Base-by-base conservation (phyloP, 2,113 vertebrate species). In the Nyctibius bracteatus region DNA sequence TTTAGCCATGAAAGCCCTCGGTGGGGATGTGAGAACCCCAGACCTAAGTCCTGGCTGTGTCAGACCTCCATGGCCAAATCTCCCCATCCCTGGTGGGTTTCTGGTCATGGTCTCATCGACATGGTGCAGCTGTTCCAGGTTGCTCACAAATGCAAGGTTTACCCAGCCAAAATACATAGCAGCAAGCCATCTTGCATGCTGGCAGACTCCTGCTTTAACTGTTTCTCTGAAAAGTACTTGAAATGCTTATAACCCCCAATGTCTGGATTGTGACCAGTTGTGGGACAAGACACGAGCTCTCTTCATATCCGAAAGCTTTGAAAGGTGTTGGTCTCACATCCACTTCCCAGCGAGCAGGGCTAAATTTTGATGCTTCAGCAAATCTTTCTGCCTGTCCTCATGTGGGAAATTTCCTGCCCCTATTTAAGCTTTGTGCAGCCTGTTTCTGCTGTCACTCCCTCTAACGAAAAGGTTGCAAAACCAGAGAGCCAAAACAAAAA, bases 301-400 rank as follows among this genome's bases (percentile, higher is more conserved):
- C 58, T 68, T 93, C 75, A 75, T 92, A 47, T 73, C 54, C 35
- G 44, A 81, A 68, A 80, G 62, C 80, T 83, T 66, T 73, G 59
- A 61, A 92, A 95, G 92, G 94, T 92, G 92, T 81, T 94, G 92
- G 58, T 94, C 55, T 94, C 91, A 77, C 82, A 88, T 65, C 30
- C 73, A 87, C 61, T 91, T 97, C 82, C 90, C 6, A 0, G 63
- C 2, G 4, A 93, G 20, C 66, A 33, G 62, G 25, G 49, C 22
- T 72, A 25, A 5, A 0, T 93, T 94, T 68, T 65, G 79, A 83
- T n/a, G 47, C 52, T 43, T 96, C 96, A 95, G 86, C 88, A 78
- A 73, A 70, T 92, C 83, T 93, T 81, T 77, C 75, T 81, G 58
- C 41, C 62, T 4, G 9, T 83, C 85, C 49, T 80, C 70, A 81